These are phyloP conservation scores for Xyliphius kryptos DNA, from an alignment of 2,113 vertebrate species.

Conservation along the genomic window DNA sequence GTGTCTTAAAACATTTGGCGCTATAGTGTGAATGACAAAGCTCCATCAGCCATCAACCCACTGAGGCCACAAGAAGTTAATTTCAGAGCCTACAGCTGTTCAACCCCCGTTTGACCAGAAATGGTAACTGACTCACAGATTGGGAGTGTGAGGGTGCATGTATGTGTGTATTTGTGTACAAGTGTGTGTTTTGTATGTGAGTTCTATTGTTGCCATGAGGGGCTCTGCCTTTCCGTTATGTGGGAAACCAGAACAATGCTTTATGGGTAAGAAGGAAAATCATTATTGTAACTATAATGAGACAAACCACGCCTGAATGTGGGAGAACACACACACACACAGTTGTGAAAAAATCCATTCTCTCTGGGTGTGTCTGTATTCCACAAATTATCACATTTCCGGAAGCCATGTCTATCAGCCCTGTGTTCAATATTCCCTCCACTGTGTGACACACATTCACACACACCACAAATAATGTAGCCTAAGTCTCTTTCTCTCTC, in stretches of 20 bases:
- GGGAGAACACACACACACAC: conserved; percentile 21
- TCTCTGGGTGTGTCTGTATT: background rate
- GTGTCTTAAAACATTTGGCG: too few species aligned
- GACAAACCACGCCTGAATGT: conserved; percentile 18
- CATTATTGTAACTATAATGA: conserved; percentile 26
- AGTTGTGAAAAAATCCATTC: background rate
- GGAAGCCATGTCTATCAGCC: conserved; percentile 2
- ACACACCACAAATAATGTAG: background rate
- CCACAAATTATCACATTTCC: background rate
- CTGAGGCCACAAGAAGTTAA: too few species aligned
- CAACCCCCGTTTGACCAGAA: too few species aligned
- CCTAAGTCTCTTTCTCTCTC: too few species aligned
- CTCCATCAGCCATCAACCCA: too few species aligned
- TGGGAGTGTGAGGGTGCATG: background rate
- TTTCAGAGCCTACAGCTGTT: background rate
- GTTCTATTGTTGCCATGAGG: conserved; percentile 31
- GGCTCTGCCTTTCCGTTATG: conserved; percentile 35
- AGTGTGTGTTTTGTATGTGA: background rate
- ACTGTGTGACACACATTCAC: background rate
- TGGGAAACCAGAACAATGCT: conserved; percentile 31
- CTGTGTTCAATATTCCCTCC: background rate
- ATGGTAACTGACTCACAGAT: background rate
- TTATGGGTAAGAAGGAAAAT: conserved; percentile 28
- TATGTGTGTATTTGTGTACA: background rate
- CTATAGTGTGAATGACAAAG: too few species aligned